These are phyloP conservation scores for Takifugu rubripes DNA, from an alignment of 2,797 vertebrate species.

Conservation along the genomic window DNA sequence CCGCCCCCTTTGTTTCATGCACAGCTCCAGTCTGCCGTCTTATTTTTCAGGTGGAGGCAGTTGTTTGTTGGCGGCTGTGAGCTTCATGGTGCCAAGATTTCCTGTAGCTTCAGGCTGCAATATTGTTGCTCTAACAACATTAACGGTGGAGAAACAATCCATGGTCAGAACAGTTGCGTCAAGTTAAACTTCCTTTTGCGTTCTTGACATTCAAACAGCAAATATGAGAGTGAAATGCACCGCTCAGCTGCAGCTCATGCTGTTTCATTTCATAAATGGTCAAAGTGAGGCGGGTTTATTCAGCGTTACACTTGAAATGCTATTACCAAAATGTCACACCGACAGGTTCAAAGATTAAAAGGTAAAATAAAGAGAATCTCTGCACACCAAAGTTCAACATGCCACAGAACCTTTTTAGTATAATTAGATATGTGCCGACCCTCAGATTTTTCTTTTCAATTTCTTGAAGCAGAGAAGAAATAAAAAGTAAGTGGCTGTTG, in stretches of 20 bases:
- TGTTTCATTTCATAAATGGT: not conserved
- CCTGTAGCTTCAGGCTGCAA: slow-evolving; percentile 7
- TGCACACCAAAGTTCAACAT: slow-evolving; percentile 9
- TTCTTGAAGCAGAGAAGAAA: not conserved
- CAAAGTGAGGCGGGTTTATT: slow-evolving; percentile 2
- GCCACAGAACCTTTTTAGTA: not conserved
- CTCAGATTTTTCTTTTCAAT: slow-evolving; percentile 10
- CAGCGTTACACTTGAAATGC: slow-evolving; percentile 10
- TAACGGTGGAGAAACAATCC: too few species aligned
- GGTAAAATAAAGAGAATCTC: slow-evolving; percentile 17
- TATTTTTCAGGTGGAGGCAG: not conserved
- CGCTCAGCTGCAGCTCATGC: not conserved
- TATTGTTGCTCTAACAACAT: slow-evolving; percentile 22
- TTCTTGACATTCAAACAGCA: slow-evolving; percentile 8
- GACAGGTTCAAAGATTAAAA: slow-evolving; percentile 13
- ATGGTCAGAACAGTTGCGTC: not conserved
- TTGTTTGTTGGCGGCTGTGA: not conserved
- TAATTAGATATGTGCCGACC: slow-evolving; percentile 8
- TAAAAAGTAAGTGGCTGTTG: too few species aligned
- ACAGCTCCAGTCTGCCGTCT: not conserved
- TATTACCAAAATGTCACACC: slow-evolving; percentile 1
- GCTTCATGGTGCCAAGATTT: slow-evolving; percentile 20
- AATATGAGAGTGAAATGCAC: not conserved
- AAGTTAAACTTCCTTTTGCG: slow-evolving; percentile 6
- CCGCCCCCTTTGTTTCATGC: not conserved